Evolutionary conservation across 2,888 invertebrate genomes (phyloP), one percentile per base, ranked within the genome.

Genomic region (Mylabris sibirica): DNA sequence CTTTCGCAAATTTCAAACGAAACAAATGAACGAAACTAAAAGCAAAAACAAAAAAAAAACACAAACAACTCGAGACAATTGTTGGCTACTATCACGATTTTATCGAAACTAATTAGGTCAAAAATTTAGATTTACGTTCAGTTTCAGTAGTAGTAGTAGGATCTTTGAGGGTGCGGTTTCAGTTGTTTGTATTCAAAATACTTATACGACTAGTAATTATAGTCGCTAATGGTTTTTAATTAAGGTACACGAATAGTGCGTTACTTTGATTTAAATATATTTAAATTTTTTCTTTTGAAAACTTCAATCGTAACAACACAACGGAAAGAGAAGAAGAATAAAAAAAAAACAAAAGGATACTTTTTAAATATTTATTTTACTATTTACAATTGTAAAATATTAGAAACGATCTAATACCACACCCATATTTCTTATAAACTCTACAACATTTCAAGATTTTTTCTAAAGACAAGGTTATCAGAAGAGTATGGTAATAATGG

Each of bases 301-400:
- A 44, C 5, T 44, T 44, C n/a, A 44, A 44, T 44, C n/a, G 30
- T 30, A 30, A 30, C 30, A 30, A 30, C 30, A 30, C 30, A 30
- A 30, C 30, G 8, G n/a, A n/a, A n/a, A n/a, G n/a, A n/a, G 3
- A 38, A 38, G 14, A 9, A 14, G 4, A 38, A 38, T 38, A 17
- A 6, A n/a, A 44, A n/a, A n/a, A 44, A n/a, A 44, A 44, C 12
- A 44, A 44, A 4, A 44, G 44, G 11, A 17, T n/a, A 6, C 3
- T 44, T 49, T 49, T 49, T 49, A 9, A 20, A 20, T 49, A 22
- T 22, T 53, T 53, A 22, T 12, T 24, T 24, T 12, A 53, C 12
- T 22, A 53, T 53, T 53, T 53, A 53, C 53, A 53, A 53, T 53
- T 53, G 53, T 53, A 53, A 53, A 53, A 53, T 53, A 53, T 53